Base-by-base conservation (phyloP, 35 echinoderm and acorn worm genomes). In the Heliocidaris erythrogramma region DNA sequence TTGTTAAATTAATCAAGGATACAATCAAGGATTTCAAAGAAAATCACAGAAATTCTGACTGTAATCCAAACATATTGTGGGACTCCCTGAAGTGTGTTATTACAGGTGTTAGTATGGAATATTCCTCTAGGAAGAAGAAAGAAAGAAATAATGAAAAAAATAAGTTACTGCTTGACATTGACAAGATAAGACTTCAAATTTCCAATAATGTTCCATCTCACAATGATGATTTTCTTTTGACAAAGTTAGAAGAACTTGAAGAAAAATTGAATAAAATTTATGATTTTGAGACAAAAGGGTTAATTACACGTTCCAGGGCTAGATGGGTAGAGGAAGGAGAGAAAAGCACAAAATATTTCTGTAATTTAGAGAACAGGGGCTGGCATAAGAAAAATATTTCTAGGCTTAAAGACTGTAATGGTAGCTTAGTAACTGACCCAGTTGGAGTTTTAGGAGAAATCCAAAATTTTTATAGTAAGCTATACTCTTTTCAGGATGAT, bases 31-130 rank as follows among this genome's bases (percentile, higher is more conserved):
- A 60, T 60, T 94, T 94, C 31, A 94, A 94, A 42, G 49, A 65
- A 60, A 69, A 31, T 78, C 93, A 94, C 32, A 59, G n/a, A 31
- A 94, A 94, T 32, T 94, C 93, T n/a, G 49, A 59, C 18, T 94
- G 93, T 78, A 94, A 94, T 71, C 93, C 93, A 9, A 94, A 94
- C 48, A 60, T 94, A 3, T 42, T 94, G 61, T 94, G 29, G 60
- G 93, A 94, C 31, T 94, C 93, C 31, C 31, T 94, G 49, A 94
- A 94, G 59, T 94, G 93, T 69, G 59, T 69, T n/a, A 94, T 94
- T 94, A 32, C 93, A n/a, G 93, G 93, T 60, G 49, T 60, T 61
- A 60, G 93, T 94, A 71, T 94, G 30, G 49, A 94, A 69, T 94
- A 94, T 94, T 61, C 49, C 24, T 31, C 30, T 30, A 94, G 93